Percentiles rank a stretch among this genome's conserved stretches.
Conservation (phyloP, 2,797 vertebrate genomes). For the Astyanax mexicanus region DNA sequence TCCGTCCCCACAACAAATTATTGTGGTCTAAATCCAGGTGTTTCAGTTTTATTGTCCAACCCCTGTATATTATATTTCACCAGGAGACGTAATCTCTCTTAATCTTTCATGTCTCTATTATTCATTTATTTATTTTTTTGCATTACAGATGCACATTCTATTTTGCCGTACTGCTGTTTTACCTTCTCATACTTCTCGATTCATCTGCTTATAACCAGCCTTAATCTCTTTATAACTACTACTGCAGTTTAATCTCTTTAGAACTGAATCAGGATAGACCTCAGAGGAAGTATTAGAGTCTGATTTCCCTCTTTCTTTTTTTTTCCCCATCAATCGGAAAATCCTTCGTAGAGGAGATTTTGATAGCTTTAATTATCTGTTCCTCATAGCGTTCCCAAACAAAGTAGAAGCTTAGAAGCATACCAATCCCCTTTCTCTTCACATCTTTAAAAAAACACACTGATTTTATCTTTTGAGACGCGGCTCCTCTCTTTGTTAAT, state of each 20-base stretch:
- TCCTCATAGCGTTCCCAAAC: slow-evolving; percentile 57
- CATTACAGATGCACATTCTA: too few relatives aligned
- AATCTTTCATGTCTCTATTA: not conserved
- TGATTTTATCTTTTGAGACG: slow-evolving; percentile 62
- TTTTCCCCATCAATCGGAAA: slow-evolving; percentile 63
- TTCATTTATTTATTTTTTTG: too few relatives aligned
- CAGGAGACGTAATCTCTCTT: too few relatives aligned
- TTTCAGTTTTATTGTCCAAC: too few relatives aligned
- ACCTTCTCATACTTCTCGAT: not conserved
- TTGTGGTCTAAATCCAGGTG: too few relatives aligned
- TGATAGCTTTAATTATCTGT: slow-evolving; percentile 70
- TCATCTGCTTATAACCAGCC: not conserved
- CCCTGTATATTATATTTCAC: too few relatives aligned
- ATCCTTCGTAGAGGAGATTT: slow-evolving; percentile 60
- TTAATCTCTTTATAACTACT: slow-evolving; percentile 9
- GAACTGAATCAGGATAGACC: slow-evolving; percentile 29
- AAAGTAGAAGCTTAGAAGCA: slow-evolving; percentile 66
- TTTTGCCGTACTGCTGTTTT: not conserved
- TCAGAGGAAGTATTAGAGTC: slow-evolving; percentile 41
- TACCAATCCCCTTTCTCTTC: slow-evolving; percentile 54
- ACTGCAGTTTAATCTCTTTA: slow-evolving; percentile 19
- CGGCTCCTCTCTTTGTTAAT: slow-evolving; percentile 68
- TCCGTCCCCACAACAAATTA: too few relatives aligned
- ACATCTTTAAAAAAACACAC: slow-evolving; percentile 46
- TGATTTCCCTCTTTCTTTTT: slow-evolving; percentile 57